Evolutionary conservation across 35 echinoderm and acorn worm genomes (phyloP).

Genomic region (Acanthaster planci): DNA sequence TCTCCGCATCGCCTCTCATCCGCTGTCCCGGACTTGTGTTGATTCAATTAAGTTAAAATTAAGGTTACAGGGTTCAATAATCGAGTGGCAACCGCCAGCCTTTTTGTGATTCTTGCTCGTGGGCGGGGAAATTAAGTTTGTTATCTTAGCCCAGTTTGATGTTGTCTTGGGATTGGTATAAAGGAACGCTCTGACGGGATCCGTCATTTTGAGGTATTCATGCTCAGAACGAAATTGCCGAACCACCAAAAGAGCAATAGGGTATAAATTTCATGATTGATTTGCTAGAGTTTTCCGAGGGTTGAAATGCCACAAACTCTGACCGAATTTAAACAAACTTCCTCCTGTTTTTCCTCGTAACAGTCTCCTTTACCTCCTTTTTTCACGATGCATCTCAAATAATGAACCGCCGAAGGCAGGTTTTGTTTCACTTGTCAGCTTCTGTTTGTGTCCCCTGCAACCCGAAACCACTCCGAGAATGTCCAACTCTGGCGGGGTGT

Average conservation of each 20-base stretch:
- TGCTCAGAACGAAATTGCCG: background rate
- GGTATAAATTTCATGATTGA: slow-evolving; percentile 16
- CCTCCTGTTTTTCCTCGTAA: background rate
- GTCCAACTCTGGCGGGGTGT: background rate
- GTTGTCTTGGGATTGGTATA: background rate
- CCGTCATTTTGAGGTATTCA: background rate
- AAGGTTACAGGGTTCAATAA: slow-evolving; percentile 22
- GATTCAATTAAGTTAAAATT: slow-evolving; percentile 21
- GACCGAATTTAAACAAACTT: background rate
- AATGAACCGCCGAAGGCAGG: background rate
- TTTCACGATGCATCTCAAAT: background rate
- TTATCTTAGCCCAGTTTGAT: slow-evolving; percentile 24
- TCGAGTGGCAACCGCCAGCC: background rate
- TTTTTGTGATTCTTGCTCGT: slow-evolving; percentile 11
- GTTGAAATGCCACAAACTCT: slow-evolving; percentile 5
- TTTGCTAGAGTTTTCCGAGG: background rate
- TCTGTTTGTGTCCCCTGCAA: slow-evolving; percentile 13
- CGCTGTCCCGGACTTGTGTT: background rate
- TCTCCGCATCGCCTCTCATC: background rate
- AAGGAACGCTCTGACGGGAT: no score
- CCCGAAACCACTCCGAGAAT: slow-evolving; percentile 17
- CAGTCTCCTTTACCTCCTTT: background rate
- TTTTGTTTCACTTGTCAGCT: slow-evolving; percentile 11
- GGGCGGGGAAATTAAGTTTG: slow-evolving; percentile 18
- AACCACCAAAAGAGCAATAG: background rate